These are phyloP conservation scores for Peromyscus nudipes DNA, from an alignment of 2,797 vertebrate genomes.

Conservation along the genomic window DNA sequence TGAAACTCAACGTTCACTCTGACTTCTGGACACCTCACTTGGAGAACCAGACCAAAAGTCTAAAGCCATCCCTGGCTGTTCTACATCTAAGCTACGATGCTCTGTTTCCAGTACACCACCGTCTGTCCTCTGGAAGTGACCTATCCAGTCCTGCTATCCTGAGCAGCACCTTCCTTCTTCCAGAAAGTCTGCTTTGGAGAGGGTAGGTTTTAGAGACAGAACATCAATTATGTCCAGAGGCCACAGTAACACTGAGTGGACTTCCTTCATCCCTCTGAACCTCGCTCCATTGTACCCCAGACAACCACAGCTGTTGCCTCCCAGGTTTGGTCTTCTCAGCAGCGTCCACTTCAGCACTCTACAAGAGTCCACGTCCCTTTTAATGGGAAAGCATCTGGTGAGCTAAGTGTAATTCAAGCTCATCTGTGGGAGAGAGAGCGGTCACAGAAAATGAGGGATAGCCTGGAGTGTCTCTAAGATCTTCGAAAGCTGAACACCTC, in stretches of 20 bases:
- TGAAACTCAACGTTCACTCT: background rate
- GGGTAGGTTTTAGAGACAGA: background rate
- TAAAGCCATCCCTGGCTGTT: background rate
- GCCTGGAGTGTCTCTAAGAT: background rate
- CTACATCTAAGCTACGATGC: background rate
- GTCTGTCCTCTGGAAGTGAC: background rate
- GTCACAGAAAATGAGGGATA: background rate
- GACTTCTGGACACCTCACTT: background rate
- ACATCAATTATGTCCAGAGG: background rate
- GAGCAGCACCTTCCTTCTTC: background rate
- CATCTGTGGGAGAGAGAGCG: background rate
- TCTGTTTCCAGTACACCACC: background rate
- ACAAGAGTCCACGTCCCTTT: background rate
- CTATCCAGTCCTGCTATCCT: background rate
- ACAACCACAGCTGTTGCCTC: background rate
- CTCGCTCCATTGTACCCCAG: background rate
- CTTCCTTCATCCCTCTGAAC: background rate
- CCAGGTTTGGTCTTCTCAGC: background rate
- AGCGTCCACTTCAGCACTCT: background rate
- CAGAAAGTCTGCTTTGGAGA: background rate
- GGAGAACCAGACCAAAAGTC: constrained; percentile 6
- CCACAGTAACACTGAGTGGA: background rate
- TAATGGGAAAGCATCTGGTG: background rate
- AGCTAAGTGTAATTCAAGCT: background rate
- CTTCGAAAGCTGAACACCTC: background rate